phyloP scores from a whole-genome alignment of 1,140 invertebrate species.

The Orussus abietinus region DNA sequence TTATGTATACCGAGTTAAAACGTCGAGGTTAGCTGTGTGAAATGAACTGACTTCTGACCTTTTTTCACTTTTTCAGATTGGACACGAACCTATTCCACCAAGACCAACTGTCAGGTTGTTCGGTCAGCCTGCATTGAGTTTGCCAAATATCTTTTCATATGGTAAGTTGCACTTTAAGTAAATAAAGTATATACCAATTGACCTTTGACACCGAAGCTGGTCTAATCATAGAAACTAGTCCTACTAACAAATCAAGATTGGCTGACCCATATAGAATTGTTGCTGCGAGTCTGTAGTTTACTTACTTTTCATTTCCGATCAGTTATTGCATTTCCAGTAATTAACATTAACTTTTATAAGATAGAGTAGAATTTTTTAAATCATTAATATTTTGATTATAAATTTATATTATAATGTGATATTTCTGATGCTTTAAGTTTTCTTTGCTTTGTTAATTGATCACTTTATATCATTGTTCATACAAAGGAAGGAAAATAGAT shows the following conservation, averaged over 20 bases:
- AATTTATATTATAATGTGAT: too few relatives aligned
- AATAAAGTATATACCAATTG: conserved; percentile 42
- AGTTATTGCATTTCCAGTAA: neutral
- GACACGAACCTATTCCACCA: conserved; percentile 80
- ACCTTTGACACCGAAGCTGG: conserved; percentile 46
- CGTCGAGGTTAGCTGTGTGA: conserved; percentile 10
- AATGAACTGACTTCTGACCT: neutral
- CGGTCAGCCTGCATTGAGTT: conserved; percentile 69
- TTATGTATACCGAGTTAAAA: conserved; percentile 2
- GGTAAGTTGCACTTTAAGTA: conserved; percentile 56
- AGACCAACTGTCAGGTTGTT: conserved; percentile 70
- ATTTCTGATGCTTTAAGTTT: too few relatives aligned
- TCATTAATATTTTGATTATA: conserved; percentile 4
- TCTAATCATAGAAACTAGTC: conserved; percentile 38
- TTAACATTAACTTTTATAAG: neutral
- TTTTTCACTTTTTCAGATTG: conserved; percentile 59
- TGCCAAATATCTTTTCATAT: conserved; percentile 87
- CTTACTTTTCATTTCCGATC: conserved; percentile 1
- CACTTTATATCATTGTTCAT: neutral
- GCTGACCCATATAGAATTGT: conserved; percentile 2
- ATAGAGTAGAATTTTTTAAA: neutral
- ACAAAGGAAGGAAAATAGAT: too few relatives aligned
- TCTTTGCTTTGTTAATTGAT: conserved; percentile 12
- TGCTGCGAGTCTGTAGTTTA: conserved; percentile 5
- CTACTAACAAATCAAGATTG: conserved; percentile 26